Conservation (phyloP, 2,113 vertebrate genomes). For the Lepus europaeus region DNA sequence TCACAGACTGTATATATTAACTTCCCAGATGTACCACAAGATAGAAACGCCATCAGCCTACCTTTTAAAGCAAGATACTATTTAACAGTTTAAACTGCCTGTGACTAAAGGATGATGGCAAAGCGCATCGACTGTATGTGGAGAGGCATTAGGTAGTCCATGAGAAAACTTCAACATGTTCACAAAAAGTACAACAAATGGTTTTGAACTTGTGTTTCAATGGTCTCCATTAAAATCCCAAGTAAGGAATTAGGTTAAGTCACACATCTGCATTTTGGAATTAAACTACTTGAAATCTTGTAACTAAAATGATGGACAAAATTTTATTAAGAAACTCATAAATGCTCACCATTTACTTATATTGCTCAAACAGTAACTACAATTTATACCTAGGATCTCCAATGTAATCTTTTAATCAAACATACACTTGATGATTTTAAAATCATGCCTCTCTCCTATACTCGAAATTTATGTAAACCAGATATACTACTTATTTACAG, state of each 20-base stretch:
- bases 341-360: background rate
- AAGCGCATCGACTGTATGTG: conserved; percentile 53
- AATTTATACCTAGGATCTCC: background rate
- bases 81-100: conserved; percentile 80
- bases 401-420: background rate
- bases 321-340: conserved; percentile 41
- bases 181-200: conserved; percentile 49
- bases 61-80: conserved; percentile 79
- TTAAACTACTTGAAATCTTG: background rate
- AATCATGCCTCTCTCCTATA: background rate
- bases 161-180: conserved; percentile 43
- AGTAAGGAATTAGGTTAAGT: conserved; percentile 5
- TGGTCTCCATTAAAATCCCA: background rate
- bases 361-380: background rate
- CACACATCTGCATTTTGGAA: conserved; percentile 62
- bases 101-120: conserved; percentile 74
- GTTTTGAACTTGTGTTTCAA: conserved; percentile 14
- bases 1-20: conserved; percentile 83
- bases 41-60: conserved; percentile 80
- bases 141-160: conserved; percentile 39
- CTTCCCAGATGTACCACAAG: conserved; percentile 82
- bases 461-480: background rate
- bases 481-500: conserved; percentile 1
- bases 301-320: background rate
- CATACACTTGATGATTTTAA: background rate